Evolutionary conservation across 2,113 vertebrate genomes (phyloP).

Genomic region (Cettia cetti): DNA sequence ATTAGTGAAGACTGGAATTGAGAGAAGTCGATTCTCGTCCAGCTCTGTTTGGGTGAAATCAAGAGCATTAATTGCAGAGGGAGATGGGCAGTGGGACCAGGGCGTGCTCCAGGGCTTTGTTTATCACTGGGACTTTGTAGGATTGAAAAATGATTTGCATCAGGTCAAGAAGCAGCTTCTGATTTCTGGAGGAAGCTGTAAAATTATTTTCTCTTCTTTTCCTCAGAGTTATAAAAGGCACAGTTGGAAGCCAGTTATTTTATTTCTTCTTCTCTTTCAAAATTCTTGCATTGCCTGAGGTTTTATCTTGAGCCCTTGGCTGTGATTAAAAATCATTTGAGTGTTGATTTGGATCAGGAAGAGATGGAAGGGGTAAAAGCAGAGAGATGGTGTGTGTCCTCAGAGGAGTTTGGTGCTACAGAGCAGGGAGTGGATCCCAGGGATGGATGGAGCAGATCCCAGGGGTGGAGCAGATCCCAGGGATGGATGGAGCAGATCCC

Average conservation of each 20-base stretch:
- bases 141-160: not conserved
- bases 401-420: fast-evolving
- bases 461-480: too few species aligned
- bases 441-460: not conserved
- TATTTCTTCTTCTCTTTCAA: fast-evolving
- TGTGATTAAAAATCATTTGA: not conserved
- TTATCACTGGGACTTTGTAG: fast-evolving
- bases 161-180: not conserved
- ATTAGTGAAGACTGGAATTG: not conserved
- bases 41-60: not conserved
- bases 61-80: not conserved
- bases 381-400: fast-evolving
- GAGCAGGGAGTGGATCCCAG: not conserved
- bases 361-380: not conserved
- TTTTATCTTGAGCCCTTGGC: not conserved
- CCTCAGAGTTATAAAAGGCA: not conserved
- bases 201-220: not conserved
- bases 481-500: not conserved
- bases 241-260: not conserved
- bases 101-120: not conserved
- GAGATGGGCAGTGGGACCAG: not conserved
- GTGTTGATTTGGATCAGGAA: not conserved
- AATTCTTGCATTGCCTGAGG: not conserved
- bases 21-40: not conserved
- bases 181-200: not conserved